phyloP scores from a whole-genome alignment of 2,113 vertebrate genomes.

The Odocoileus hemionus region DNA sequence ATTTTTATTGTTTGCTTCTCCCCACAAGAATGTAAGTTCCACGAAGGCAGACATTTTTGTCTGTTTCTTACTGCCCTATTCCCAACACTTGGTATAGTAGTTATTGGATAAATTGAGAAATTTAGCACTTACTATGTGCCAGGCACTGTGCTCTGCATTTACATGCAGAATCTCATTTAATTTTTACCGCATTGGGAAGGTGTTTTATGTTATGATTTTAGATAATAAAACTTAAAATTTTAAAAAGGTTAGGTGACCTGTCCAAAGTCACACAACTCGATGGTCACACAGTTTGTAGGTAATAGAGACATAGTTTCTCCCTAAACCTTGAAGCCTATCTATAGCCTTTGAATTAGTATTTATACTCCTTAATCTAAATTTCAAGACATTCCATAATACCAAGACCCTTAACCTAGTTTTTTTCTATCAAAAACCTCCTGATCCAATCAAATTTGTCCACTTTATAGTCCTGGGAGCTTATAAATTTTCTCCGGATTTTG shows the following conservation, averaged over 20 bases:
- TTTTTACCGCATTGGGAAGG: background rate
- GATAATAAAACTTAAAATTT: background rate
- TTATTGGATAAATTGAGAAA: background rate
- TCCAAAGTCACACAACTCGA: background rate
- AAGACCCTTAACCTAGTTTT: background rate
- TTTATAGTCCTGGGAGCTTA: background rate
- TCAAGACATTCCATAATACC: background rate
- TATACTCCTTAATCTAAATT: background rate
- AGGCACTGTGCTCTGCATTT: background rate
- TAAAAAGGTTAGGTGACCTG: background rate
- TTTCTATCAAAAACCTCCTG: background rate
- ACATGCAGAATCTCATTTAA: background rate
- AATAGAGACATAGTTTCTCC: background rate
- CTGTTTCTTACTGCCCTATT: background rate
- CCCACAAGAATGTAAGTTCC: background rate
- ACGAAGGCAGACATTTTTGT: background rate
- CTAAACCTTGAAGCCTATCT: background rate
- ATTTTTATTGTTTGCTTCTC: background rate
- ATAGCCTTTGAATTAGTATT: background rate
- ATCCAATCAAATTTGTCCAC: background rate
- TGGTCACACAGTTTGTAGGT: background rate
- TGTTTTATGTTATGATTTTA: background rate
- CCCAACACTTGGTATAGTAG: background rate
- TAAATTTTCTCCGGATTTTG: background rate
- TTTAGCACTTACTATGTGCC: background rate